Percentiles rank a stretch among this genome's conserved stretches.
Evolutionary conservation across 2,113 vertebrate species (phyloP).

Genomic region (Paralichthys olivaceus): DNA sequence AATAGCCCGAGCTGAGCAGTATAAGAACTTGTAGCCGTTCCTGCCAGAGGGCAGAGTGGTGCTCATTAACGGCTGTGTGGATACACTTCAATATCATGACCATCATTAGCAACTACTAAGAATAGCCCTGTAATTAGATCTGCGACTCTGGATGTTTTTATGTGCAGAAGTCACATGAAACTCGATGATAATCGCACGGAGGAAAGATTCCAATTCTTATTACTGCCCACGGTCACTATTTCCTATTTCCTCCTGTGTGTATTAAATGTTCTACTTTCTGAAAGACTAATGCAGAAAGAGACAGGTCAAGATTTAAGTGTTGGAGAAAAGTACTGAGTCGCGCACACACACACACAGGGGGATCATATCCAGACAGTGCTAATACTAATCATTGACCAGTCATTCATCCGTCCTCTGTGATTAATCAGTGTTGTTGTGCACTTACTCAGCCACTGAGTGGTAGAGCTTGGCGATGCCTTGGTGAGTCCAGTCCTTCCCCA

Average conservation of each 20-base stretch:
- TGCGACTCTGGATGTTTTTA: background rate
- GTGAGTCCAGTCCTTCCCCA: conserved; percentile 99
- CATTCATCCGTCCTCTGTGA: conserved; percentile 38
- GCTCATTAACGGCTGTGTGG: conserved; percentile 24
- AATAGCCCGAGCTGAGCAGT: conserved; percentile 96
- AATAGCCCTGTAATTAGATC: conserved; percentile 42
- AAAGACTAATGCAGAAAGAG: background rate
- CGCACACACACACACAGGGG: conserved; percentile 38
- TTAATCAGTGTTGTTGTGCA: conserved; percentile 58
- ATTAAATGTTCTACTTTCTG: conserved; percentile 4
- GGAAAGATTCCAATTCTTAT: background rate
- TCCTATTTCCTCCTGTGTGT: conserved; percentile 5
- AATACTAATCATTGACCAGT: conserved; percentile 37
- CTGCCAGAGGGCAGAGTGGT: conserved; percentile 70
- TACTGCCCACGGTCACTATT: background rate
- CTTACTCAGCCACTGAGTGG: conserved; percentile 97
- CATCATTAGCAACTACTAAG: conserved; percentile 35
- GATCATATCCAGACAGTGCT: conserved; percentile 32
- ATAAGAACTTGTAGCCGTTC: conserved; percentile 98
- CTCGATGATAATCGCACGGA: background rate
- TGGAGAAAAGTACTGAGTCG: conserved; percentile 2
- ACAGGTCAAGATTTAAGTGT: background rate
- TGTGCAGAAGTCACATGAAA: conserved; percentile 1
- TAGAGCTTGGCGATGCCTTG: conserved; percentile 98
- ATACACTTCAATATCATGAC: conserved; percentile 13